Base-by-base conservation (phyloP, 2,888 invertebrate genomes). In the Acrobasis consociella region DNA sequence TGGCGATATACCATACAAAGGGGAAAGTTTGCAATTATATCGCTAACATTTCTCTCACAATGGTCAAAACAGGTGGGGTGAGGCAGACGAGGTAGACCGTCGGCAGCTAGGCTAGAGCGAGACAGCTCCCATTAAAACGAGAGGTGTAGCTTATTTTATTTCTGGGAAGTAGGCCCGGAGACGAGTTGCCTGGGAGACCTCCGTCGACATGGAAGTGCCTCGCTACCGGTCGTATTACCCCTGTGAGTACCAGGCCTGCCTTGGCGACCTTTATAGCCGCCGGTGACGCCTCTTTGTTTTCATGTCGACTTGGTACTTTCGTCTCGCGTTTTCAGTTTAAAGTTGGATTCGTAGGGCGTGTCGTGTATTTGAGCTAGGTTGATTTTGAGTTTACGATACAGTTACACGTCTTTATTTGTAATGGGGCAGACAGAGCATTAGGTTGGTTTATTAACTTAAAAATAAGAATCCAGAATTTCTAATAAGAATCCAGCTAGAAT, bases 121-220 rank as follows among this genome's bases (percentile, higher is more conserved):
- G 80, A 81, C 70, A 82, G 49, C 80, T 72, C 77, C 83, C 69
- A 82, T 10, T 62, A 64, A 64, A 70, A 70, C 53, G 69, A 60
- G 70, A 63, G 63, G 67, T 66, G 63, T 65, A 51, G 66, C 46
- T 46, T 46, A 65, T 67, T 70, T 74, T 76, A 62, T 65, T 79
- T 76, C 78, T 76, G 78, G 78, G 80, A 78, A 77, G 76, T 65
- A 69, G 72, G 72, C 76, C 74, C 78, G 73, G 71, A 71, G 71
- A 72, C 75, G 79, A 91, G 91, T 91, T 91, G 91, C 90, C 91
- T 83, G 88, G 91, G 90, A 87, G 91, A 91, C 82, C 75, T 88
- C 85, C 73, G 67, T 74, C 85, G 85, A 80, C 71, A 93, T 93
- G 93, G 93, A 93, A 87, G 91, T 93, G 91, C 91, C 92, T 69